Base-by-base conservation (phyloP, 92 coral and sea anemone genomes). In the Parazoanthus darwini region DNA sequence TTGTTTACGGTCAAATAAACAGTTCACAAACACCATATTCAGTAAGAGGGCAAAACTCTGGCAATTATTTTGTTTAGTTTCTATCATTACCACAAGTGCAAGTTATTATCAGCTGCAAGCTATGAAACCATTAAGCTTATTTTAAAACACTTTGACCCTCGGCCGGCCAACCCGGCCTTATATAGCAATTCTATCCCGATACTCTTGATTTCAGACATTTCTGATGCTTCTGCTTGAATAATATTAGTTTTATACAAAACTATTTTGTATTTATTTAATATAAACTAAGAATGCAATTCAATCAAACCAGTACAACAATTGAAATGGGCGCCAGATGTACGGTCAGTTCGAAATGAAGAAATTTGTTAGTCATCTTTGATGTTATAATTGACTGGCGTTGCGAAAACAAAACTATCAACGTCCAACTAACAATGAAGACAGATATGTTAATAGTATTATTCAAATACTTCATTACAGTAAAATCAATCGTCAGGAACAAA, bases 81-180 rank as follows among this genome's bases (percentile, higher is more conserved):
- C 78, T 26, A 71, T 84, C 78, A 84, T 25, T 42, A 42, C 15
- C 78, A 84, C 14, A 44, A 25, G 78, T 48, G 63, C 67, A 70
- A 46, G 48, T 43, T 25, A 14, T 5, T 46, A 75, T 71, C 87
- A 70, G n/a, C 42, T 84, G 23, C 16, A 36, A 54, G 48, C 29
- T 25, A 81, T 65, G 26, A 14, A 25, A 25, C 26, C 43, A 44
- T 22, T 3, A 22, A 22, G 2, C 22, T 4, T 14, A 54, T 54
- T 13, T 54, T 54, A 54, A 43, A 71, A 84, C 67, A 16, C 54
- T 43, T 46, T 48, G 54, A 65, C 75, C 46, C 44, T 46, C 37
- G 1, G 33, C 13, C 66, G 37, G 39, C 11, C 8, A n/a, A 76
- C 50, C 80, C 51, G 16, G 46, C 80, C 80, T 76, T 18, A 76